phyloP scores from a whole-genome alignment of 1,140 invertebrate genomes.

The Octopus bimaculoides region DNA sequence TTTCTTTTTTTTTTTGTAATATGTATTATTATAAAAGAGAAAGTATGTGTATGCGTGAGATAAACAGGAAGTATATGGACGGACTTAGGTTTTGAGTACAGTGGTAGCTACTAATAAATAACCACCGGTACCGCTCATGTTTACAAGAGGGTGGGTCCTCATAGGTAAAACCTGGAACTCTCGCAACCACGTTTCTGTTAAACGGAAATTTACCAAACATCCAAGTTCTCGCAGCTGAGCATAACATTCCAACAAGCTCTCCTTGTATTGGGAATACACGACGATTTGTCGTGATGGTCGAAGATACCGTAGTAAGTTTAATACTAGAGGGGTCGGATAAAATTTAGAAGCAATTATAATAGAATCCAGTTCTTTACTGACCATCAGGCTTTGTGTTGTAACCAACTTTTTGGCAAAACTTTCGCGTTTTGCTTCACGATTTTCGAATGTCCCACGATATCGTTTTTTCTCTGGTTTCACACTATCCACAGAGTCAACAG shows the following conservation, averaged over 20 bases:
- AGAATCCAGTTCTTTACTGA: conserved; percentile 8
- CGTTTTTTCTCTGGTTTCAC: not conserved
- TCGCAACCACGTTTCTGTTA: conserved; percentile 84
- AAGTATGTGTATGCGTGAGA: too few species aligned
- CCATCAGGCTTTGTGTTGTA: not conserved
- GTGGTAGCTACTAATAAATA: conserved; percentile 71
- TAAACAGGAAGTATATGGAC: too few species aligned
- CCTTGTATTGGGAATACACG: conserved; percentile 74
- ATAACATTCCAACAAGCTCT: conserved; percentile 80
- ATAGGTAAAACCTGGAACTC: conserved; percentile 84
- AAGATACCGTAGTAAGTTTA: conserved; percentile 72
- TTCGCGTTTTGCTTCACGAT: not conserved
- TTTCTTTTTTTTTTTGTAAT: too few species aligned
- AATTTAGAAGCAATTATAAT: conserved; percentile 79
- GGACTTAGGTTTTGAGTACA: conserved; percentile 26
- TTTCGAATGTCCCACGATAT: not conserved
- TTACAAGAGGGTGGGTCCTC: conserved; percentile 80
- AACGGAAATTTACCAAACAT: conserved; percentile 70
- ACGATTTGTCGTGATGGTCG: conserved; percentile 78
- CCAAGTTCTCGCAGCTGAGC: conserved; percentile 68
- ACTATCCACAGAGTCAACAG: not conserved
- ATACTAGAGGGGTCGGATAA: conserved; percentile 77
- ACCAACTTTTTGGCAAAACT: not conserved
- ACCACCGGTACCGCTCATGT: conserved; percentile 73
- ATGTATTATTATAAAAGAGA: too few species aligned